Conservation (phyloP, 2,888 invertebrate species). For the Conistra vaccinii region DNA sequence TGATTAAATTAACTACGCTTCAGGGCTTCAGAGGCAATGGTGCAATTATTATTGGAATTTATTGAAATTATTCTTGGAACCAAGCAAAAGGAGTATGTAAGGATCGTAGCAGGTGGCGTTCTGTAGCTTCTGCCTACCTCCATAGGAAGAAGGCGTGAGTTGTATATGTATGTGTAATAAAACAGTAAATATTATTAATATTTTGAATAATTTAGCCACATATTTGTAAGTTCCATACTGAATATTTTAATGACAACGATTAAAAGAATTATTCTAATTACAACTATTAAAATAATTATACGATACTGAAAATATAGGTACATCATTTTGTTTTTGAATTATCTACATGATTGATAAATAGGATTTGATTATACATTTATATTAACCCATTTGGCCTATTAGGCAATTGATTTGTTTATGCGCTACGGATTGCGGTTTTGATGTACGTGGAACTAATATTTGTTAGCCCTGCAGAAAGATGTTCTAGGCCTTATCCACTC, state of each 20-base stretch:
- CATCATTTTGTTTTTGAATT: background rate
- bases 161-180: too few relatives aligned
- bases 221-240: background rate
- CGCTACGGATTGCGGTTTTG: background rate
- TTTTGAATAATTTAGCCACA: background rate
- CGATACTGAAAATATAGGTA: background rate
- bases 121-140: background rate
- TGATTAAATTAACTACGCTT: conserved; percentile 53
- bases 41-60: conserved; percentile 15
- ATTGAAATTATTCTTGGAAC: conserved; percentile 1
- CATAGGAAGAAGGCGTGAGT: background rate
- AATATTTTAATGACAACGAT: background rate
- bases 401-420: background rate
- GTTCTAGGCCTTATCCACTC: background rate
- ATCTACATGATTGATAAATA: background rate
- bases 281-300: background rate
- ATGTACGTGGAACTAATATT: background rate
- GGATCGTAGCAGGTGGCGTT: too few relatives aligned
- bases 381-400: background rate
- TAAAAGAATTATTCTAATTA: background rate
- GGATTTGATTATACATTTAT: background rate
- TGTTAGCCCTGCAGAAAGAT: background rate
- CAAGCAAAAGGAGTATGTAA: background rate
- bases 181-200: background rate
- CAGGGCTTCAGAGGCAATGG: conserved; percentile 7